Evolutionary conservation across 2,888 invertebrate species (phyloP), one percentile per base, ranked within the genome.

Genomic region (Leptopilina drosophilae): DNA sequence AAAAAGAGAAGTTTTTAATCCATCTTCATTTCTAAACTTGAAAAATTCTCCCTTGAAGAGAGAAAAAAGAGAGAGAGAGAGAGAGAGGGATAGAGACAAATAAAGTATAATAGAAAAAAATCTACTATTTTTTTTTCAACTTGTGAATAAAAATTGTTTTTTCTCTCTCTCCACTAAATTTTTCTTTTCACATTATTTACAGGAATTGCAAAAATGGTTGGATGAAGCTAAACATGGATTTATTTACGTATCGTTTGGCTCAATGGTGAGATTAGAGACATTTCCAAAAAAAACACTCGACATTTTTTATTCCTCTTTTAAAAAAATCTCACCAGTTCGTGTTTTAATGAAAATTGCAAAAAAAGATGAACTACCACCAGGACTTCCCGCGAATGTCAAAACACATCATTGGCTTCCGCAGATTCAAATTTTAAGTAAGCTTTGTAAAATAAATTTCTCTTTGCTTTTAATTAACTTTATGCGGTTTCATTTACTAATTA

Each of bases 171-270:
- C 42, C 8, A 1, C 42, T 42, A 8, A 5, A 42, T 42, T 42
- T 42, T 8, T 42, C n/a, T n/a, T 8, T 42, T 8, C 3, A 3
- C 5, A 3, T 26, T 33, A 11, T 56, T 20, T 78, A 20, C 59
- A 91, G 91, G 87, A 87, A 4, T 66, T 91, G 0, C 78, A 88
- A 64, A 86, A 88, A 77, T 89, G 89, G 87, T 78, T 92, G 75
- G 88, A 90, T 76, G 87, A 87, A 2, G 88, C 89, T 76, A 85
- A 78, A 5, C 66, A 87, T 49, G 91, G 91, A 1, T 89, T 88
- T 42, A 78, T 92, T 4, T 90, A 87, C 53, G 85, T 91, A 53
- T 88, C 89, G 0, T 90, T 92, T 49, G 92, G 92, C 1, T 89
- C 91, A 0, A 87, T 91, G 86, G 65, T 90, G 1, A 85, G 83